Base-by-base conservation (phyloP, 2,888 invertebrate species). In the Epistrophella euchroma region DNA sequence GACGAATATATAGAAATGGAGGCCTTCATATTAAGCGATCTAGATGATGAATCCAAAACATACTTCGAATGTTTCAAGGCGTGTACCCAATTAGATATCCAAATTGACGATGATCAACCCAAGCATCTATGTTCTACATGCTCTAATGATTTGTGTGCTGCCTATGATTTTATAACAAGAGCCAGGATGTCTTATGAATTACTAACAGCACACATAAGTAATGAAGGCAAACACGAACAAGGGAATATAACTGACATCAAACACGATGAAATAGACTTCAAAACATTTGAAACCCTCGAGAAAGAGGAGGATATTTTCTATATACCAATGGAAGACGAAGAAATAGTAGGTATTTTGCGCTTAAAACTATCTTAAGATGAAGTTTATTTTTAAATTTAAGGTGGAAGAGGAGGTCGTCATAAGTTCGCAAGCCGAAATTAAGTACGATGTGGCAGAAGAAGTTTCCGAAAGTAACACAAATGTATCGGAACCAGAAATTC, bases 161-260 rank as follows among this genome's bases (percentile, higher is more conserved):
- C 87, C 4, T 83, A 87, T 47, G 79, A 88, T 10, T 89, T 89
- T 35, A 84, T 88, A 15, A 25, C 47, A 1, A 88, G 86, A 68
- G 88, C 88, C 1, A 86, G 71, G 9, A 55, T 80, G 6, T 88
- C 87, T 9, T 45, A 87, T 68, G 82, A 78, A 9, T 28, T 76
- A 6, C 35, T 86, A 11, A 25, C 10, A 11, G 11, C 32, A 15
- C 58, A 71, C 40, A 0, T 32, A 56, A 10, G 7, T 13, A 19
- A 56, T 22, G 22, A 9, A n/a, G 50, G 2, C 6, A 45, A 28
- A 17, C 28, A 17, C 1, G 45, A 64, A 1, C 3, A 52, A 2
- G 25, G 0, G 1, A 28, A 17, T 10, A 43, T 17, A 4, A 6
- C 22, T 10, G 11, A 13, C 9, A 22, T 37, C 3, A 32, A 68